phyloP scores from a whole-genome alignment of 1,140 invertebrate genomes.

The Thaumatotibia leucotreta region DNA sequence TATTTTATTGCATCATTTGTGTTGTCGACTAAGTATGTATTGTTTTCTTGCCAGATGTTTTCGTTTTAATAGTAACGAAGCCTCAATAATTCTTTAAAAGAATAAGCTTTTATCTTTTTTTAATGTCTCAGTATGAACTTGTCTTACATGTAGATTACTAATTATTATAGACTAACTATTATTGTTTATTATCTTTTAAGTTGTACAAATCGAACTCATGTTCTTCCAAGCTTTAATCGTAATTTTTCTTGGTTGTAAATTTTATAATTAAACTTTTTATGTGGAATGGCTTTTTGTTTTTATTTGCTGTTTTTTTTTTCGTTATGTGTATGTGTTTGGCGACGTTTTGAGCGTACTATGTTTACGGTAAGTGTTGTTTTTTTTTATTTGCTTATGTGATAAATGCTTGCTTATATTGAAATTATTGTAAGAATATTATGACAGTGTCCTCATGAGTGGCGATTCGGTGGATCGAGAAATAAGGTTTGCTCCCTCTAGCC shows the following conservation, averaged over 20 bases:
- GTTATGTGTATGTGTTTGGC: slow-evolving; percentile 48
- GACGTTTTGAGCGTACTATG: slow-evolving; percentile 25
- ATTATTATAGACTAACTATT: slow-evolving; percentile 21
- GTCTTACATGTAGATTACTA: slow-evolving; percentile 23
- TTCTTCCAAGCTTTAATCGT: slow-evolving; percentile 70
- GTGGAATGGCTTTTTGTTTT: slow-evolving; percentile 67
- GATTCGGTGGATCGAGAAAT: too few species aligned
- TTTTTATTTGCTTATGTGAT: slow-evolving; percentile 1
- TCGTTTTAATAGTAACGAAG: neutral
- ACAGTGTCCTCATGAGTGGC: too few species aligned
- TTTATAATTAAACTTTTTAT: slow-evolving; percentile 72
- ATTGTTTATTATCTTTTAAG: slow-evolving; percentile 32
- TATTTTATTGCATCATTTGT: slow-evolving; percentile 2
- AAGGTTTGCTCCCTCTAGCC: too few species aligned
- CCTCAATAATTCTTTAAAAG: neutral
- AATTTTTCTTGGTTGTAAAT: slow-evolving; percentile 68
- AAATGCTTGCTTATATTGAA: neutral
- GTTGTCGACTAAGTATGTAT: neutral
- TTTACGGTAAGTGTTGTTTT: slow-evolving; percentile 34
- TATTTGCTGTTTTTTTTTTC: slow-evolving; percentile 42
- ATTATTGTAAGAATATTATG: neutral
- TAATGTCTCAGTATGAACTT: neutral
- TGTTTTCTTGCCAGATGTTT: slow-evolving; percentile 10
- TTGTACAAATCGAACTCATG: slow-evolving; percentile 61
- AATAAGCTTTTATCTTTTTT: neutral